Evolutionary conservation across 2,113 vertebrate species (phyloP), one percentile per base, ranked within the genome.

Genomic region (Hemibagrus wyckioides): DNA sequence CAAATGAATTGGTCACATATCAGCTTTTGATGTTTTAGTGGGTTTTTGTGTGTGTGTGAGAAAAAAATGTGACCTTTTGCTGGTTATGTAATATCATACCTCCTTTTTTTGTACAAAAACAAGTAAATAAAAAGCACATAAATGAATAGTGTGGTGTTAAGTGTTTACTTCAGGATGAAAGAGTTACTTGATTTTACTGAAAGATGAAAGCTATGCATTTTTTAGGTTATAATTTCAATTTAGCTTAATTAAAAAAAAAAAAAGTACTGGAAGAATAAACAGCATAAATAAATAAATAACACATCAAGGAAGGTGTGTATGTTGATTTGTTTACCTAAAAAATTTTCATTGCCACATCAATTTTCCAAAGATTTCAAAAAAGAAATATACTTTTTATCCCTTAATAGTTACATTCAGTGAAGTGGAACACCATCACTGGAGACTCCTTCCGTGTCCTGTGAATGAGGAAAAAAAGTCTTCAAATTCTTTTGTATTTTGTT

Each of bases 101-200:
- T 93, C 91, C 17, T 36, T 80, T 54, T 76, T 95, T 94, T 95
- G 91, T 88, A 89, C 79, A 93, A 93, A 92, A 93, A 86, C 15
- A 15, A 57, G 65, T 91, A 88, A 94, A 95, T 93, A 93, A 95
- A 77, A 94, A 93, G 91, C 82, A 52, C n/a, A 48, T 63, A 48
- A 9, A 88, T 85, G 93, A 92, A 84, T 84, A 67, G 50, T 67
- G 30, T 39, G 13, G 11, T 15, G 23, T 79, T 14, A 2, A 48
- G 5, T 48, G 44, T 48, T 8, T 48, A 48, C 44, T 7, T 48
- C 44, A 48, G 44, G 9, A 48, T 48, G 44, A 48, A 48, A 48
- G 41, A 44, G 6, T 44, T 44, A 6, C 41, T 44, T 44, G 7
- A 48, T 21, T 81, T 3, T 30, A 39, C 10, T 56, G n/a, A 25